Base-by-base conservation (phyloP, 2,113 vertebrate genomes). In the Geococcyx californianus region DNA sequence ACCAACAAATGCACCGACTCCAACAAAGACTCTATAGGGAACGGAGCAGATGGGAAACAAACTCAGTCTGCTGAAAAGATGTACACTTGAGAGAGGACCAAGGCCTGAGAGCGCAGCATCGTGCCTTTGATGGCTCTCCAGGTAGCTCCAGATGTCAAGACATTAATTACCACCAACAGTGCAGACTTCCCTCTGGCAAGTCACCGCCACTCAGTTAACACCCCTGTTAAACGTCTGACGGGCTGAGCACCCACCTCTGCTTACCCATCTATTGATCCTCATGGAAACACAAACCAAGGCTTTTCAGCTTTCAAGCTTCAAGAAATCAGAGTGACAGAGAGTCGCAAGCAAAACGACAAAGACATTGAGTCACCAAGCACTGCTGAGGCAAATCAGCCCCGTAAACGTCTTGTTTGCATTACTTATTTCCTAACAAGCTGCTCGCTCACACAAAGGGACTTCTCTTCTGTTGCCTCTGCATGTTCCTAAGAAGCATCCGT, bases 321-420 rank as follows among this genome's bases (percentile, higher is more conserved):
- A 59, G 83, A 29, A 69, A 47, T 8, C 20, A 6, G 3, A 77
- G 73, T 8, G 52, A 52, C 44, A 38, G 73, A n/a, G 40, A 60
- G 51, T 4, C 6, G 2, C 45, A 44, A 89, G 75, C 68, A 63
- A 25, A 75, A 12, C 0, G 13, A 17, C 3, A 3, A 11, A 90
- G 64, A 20, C 29, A 25, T 4, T 51, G 20, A 94, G 62, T 15
- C 88, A 44, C 63, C 0, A 1, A 49, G 67, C 36, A 12, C 63
- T 62, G 21, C 9, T 4, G 67, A 74, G 68, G 68, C 59, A 42
- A 26, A 62, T 29, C 91, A 86, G 66, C 68, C 67, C 58, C 4
- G 3, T 12, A 42, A 89, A 81, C 3, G 80, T 54, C 79, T n/a
- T 87, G 94, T 92, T 93, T 89, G 94, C 93, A 84, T 55, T 93